A percentile compares a stretch with the other conserved stretches of the same genome.
Conservation (phyloP, 2,113 vertebrate genomes). For the Salvelinus namaycush region DNA sequence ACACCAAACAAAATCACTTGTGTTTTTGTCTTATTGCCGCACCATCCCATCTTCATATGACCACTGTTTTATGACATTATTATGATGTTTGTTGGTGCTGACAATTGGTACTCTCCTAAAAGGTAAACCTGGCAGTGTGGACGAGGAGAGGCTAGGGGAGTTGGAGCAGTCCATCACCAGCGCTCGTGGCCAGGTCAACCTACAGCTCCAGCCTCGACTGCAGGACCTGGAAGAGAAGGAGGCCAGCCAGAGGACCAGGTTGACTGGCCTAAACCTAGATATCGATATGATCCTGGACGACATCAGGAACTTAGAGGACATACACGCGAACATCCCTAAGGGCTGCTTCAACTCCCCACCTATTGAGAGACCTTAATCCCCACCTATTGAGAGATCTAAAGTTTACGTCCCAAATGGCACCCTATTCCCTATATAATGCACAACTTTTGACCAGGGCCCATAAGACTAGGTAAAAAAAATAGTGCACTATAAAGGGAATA, state of each 20-base stretch:
- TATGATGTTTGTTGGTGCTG: background rate
- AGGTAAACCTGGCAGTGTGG: slow-evolving; percentile 73
- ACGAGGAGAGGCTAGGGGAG: slow-evolving; percentile 68
- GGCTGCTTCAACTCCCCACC: slow-evolving; percentile 85
- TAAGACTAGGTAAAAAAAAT: too few relatives aligned
- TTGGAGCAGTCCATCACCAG: slow-evolving; percentile 55
- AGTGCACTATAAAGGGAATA: too few relatives aligned
- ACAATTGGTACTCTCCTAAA: slow-evolving; percentile 8
- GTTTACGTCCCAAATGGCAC: background rate
- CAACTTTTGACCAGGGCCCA: too few relatives aligned
- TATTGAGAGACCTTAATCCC: slow-evolving; percentile 80
- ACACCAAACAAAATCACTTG: too few relatives aligned
- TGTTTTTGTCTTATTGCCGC: too few relatives aligned
- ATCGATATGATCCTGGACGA: slow-evolving; percentile 80
- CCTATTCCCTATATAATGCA: too few relatives aligned
- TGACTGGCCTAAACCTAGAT: slow-evolving; percentile 70
- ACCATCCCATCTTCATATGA: too few relatives aligned
- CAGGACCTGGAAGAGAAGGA: slow-evolving; percentile 73
- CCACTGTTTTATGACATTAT: background rate
- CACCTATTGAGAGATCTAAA: background rate
- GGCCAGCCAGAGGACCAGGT: slow-evolving; percentile 52
- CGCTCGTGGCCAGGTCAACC: slow-evolving; percentile 64
- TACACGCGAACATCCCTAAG: slow-evolving; percentile 74
- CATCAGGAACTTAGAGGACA: slow-evolving; percentile 87
- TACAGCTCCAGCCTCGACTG: slow-evolving; percentile 72